A percentile compares a stretch with the other conserved stretches of the same genome.
Conservation (phyloP, 1,140 invertebrate species). For the Gerris buenoi region DNA sequence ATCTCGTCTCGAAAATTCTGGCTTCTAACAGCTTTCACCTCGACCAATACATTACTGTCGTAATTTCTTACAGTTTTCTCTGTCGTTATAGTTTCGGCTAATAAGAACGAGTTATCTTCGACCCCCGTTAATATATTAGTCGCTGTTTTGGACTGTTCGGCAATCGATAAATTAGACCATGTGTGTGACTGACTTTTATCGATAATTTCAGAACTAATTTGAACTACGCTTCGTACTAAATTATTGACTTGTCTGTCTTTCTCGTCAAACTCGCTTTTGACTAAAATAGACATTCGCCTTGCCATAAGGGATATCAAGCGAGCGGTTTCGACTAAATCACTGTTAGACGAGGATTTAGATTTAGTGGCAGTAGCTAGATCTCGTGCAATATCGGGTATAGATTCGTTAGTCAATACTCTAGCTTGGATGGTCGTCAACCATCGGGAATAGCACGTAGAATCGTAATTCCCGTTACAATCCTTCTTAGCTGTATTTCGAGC, state of each 20-base stretch:
- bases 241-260: slow-evolving; percentile 69
- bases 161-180: slow-evolving; percentile 72
- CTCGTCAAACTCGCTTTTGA: slow-evolving; percentile 66
- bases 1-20: slow-evolving; percentile 57
- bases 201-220: slow-evolving; percentile 27
- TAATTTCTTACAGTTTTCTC: slow-evolving; percentile 67
- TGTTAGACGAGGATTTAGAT: neutral
- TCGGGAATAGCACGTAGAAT: too few species aligned
- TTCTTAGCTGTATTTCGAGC: neutral
- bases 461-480: neutral
- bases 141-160: slow-evolving; percentile 70
- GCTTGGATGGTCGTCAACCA: neutral
- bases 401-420: neutral
- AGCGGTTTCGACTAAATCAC: neutral
- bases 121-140: slow-evolving; percentile 69
- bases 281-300: slow-evolving; percentile 66
- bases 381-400: neutral
- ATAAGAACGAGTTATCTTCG: slow-evolving; percentile 79
- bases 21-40: slow-evolving; percentile 66
- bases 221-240: slow-evolving; percentile 65
- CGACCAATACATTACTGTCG: slow-evolving; percentile 71
- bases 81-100: slow-evolving; percentile 69
- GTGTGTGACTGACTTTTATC: slow-evolving; percentile 67
- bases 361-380: neutral
- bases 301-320: slow-evolving; percentile 7